Evolutionary conservation across 2,888 invertebrate genomes (phyloP).

Genomic region (Halocaridina rubra): DNA sequence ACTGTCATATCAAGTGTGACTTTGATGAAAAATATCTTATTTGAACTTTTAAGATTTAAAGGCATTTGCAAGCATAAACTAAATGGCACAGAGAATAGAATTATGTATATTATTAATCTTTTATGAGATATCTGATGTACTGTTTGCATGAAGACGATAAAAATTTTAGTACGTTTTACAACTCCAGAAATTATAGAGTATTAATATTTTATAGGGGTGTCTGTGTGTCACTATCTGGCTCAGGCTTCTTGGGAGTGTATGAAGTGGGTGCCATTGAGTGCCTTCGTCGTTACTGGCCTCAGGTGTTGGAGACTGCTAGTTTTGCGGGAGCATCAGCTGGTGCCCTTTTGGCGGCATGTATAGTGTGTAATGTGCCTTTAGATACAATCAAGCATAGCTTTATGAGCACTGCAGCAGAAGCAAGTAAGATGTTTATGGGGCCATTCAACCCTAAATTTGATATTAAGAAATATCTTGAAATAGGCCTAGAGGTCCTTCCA

Average conservation of each 20-base stretch:
- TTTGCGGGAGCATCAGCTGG: conserved; percentile 59
- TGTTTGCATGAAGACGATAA: too few relatives aligned
- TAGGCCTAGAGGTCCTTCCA: conserved; percentile 49
- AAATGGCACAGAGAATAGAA: too few relatives aligned
- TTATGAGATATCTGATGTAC: too few relatives aligned
- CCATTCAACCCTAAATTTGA: conserved; percentile 53
- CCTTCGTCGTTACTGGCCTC: conserved; percentile 33
- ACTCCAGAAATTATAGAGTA: too few relatives aligned
- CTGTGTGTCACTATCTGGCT: conserved; percentile 55
- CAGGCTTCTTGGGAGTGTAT: conserved; percentile 58
- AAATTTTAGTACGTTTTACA: too few relatives aligned
- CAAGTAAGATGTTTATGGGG: conserved; percentile 32
- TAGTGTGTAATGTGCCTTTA: conserved; percentile 38
- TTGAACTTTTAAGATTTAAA: too few relatives aligned
- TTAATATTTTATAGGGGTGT: conserved; percentile 33
- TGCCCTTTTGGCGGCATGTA: conserved; percentile 46
- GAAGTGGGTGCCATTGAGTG: conserved; percentile 48
- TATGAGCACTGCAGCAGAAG: conserved; percentile 37
- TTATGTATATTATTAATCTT: too few relatives aligned
- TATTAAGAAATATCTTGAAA: conserved; percentile 38
- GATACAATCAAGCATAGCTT: conserved; percentile 26
- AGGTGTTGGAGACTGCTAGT: not conserved
- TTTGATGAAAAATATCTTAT: too few relatives aligned
- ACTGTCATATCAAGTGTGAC: too few relatives aligned
- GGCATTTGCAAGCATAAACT: too few relatives aligned